Conservation (phyloP, 2,797 vertebrate species). For the Coregonus suidteri region DNA sequence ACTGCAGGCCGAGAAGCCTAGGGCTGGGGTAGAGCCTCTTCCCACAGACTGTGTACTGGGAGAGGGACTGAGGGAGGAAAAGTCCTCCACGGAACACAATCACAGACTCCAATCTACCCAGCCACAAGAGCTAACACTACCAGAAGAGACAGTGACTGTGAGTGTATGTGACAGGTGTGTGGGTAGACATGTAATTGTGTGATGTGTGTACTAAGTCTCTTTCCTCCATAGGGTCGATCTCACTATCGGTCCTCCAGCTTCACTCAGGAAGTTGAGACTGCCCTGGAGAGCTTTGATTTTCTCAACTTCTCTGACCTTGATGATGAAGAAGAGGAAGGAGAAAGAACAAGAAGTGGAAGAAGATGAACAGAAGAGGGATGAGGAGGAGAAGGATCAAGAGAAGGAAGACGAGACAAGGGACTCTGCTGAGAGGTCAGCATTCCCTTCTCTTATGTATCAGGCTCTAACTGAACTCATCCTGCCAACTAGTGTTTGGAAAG, state of each 20-base stretch:
- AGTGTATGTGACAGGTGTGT: neutral
- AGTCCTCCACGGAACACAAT: slow-evolving; percentile 18
- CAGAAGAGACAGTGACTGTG: slow-evolving; percentile 44
- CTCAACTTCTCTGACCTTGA: slow-evolving; percentile 89
- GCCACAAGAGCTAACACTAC: slow-evolving; percentile 16
- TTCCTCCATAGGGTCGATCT: slow-evolving; percentile 74
- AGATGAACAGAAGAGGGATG: slow-evolving; percentile 19
- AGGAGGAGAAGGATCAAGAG: slow-evolving; percentile 22
- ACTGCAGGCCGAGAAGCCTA: slow-evolving; percentile 17
- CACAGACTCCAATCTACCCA: slow-evolving; percentile 25
- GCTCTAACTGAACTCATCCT: neutral
- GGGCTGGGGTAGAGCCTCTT: slow-evolving; percentile 34
- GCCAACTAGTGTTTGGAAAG: neutral
- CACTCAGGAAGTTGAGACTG: slow-evolving; percentile 90
- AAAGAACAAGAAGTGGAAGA: slow-evolving; percentile 25
- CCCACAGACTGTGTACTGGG: slow-evolving; percentile 22
- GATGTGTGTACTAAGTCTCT: neutral
- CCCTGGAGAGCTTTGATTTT: slow-evolving; percentile 96
- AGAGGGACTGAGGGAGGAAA: slow-evolving; percentile 27
- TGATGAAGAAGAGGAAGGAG: slow-evolving; percentile 71
- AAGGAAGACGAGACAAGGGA: slow-evolving; percentile 39
- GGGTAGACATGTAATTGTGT: neutral
- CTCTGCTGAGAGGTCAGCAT: slow-evolving; percentile 62
- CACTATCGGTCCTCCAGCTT: slow-evolving; percentile 89
- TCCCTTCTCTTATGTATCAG: neutral